These are phyloP conservation scores for Lutjanus campechanus DNA, from an alignment of 2,797 vertebrate species.

Conservation along the genomic window DNA sequence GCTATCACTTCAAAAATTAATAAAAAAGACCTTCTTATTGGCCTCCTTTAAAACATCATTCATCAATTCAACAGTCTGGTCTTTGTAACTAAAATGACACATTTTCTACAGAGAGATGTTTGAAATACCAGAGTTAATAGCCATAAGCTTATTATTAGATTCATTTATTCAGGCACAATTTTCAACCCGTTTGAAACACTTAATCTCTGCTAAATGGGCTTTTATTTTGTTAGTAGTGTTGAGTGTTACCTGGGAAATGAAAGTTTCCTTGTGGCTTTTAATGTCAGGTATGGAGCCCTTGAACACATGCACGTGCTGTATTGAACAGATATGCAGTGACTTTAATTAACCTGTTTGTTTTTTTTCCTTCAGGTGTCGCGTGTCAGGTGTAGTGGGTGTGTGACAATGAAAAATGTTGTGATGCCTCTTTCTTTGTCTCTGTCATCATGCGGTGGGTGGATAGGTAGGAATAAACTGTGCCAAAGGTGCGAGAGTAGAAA, in stretches of 20 bases:
- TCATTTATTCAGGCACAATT: slow-evolving; percentile 1
- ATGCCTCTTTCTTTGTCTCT: neutral
- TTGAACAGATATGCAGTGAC: neutral
- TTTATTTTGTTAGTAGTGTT: slow-evolving; percentile 1
- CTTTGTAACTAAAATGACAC: neutral
- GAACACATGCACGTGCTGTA: neutral
- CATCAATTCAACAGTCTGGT: neutral
- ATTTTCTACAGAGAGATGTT: neutral
- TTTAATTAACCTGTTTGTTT: slow-evolving; percentile 30
- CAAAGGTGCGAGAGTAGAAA: slow-evolving; percentile 38
- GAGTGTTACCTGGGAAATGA: neutral
- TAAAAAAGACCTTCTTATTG: neutral
- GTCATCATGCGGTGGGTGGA: slow-evolving; percentile 20
- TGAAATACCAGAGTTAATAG: neutral
- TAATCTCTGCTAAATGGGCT: neutral
- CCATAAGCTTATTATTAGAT: neutral
- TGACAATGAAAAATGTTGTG: neutral
- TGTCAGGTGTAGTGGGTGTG: slow-evolving; percentile 12
- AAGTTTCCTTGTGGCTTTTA: neutral
- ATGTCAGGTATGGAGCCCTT: neutral
- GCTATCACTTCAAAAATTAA: neutral
- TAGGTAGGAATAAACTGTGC: slow-evolving; percentile 33
- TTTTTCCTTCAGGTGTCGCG: neutral
- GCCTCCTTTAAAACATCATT: neutral
- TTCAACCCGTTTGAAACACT: neutral